phyloP scores from a whole-genome alignment of 2,113 vertebrate genomes.

The Hyaena hyaena region DNA sequence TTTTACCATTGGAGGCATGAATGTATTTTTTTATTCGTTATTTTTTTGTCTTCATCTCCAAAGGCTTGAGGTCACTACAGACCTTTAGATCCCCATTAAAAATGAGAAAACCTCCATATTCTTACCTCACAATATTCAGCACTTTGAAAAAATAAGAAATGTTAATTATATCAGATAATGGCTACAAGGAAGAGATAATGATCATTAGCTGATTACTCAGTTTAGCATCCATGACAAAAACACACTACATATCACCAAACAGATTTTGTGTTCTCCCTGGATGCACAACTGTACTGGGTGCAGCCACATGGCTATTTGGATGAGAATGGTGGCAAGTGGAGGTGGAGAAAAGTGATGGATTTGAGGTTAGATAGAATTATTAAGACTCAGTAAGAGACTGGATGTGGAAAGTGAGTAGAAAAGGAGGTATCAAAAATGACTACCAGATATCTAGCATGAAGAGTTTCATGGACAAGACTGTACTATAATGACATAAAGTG shows the following conservation, averaged over 20 bases:
- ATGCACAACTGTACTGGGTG: background rate
- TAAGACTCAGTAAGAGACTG: background rate
- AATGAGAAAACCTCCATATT: background rate
- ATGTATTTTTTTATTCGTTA: background rate
- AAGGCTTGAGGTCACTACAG: background rate
- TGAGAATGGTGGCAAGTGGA: background rate
- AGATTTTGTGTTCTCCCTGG: background rate
- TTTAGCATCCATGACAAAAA: background rate
- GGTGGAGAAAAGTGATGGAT: background rate
- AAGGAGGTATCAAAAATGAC: background rate
- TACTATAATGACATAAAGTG: background rate
- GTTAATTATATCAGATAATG: background rate
- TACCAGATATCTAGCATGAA: background rate
- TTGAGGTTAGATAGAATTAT: background rate
- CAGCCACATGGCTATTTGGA: background rate
- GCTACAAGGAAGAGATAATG: background rate
- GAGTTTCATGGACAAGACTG: background rate
- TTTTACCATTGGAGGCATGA: conserved; percentile 18
- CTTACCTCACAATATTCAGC: background rate
- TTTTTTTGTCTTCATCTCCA: conserved; percentile 46
- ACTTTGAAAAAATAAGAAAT: background rate
- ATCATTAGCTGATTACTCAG: background rate
- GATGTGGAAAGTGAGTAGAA: background rate
- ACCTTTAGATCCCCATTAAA: background rate
- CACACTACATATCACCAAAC: background rate